A percentile compares a stretch with the other conserved stretches of the same genome.
These are phyloP conservation scores for Philopedon plagiatum DNA, from an alignment of 2,888 invertebrate genomes.

Conservation along the genomic window DNA sequence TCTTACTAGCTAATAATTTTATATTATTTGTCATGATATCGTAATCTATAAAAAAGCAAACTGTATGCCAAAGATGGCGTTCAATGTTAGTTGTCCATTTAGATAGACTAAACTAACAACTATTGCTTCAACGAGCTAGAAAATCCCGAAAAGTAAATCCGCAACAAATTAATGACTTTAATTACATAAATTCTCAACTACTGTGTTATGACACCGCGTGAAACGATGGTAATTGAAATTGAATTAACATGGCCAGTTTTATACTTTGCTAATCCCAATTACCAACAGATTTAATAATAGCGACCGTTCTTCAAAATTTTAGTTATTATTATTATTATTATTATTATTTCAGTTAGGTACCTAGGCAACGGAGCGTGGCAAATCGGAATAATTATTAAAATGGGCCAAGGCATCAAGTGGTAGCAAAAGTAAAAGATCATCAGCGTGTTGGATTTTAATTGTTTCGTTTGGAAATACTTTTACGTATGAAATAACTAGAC, in stretches of 20 bases:
- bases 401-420: constrained; percentile 58
- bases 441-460: constrained; percentile 40
- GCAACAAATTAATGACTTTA: constrained; percentile 43
- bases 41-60: too few relatives aligned
- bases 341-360: too few relatives aligned
- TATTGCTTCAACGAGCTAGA: constrained; percentile 39
- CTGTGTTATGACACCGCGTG: constrained; percentile 40
- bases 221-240: constrained; percentile 32
- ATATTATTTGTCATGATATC: too few relatives aligned
- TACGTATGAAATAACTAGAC: constrained; percentile 25
- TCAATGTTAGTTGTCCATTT: too few relatives aligned
- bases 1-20: too few relatives aligned
- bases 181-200: constrained; percentile 37
- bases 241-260: constrained; percentile 36
- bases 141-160: constrained; percentile 46
- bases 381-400: constrained; percentile 60
- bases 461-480: constrained; percentile 39
- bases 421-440: constrained; percentile 39
- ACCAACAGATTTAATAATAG: constrained; percentile 26
- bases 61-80: too few relatives aligned
- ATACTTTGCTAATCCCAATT: constrained; percentile 41
- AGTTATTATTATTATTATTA: constrained; percentile 58
- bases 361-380: constrained; percentile 56
- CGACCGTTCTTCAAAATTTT: constrained; percentile 15
- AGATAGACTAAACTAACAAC: constrained; percentile 8